phyloP scores from a whole-genome alignment of 2,888 invertebrate species.

The Meghimatium bilineatum region DNA sequence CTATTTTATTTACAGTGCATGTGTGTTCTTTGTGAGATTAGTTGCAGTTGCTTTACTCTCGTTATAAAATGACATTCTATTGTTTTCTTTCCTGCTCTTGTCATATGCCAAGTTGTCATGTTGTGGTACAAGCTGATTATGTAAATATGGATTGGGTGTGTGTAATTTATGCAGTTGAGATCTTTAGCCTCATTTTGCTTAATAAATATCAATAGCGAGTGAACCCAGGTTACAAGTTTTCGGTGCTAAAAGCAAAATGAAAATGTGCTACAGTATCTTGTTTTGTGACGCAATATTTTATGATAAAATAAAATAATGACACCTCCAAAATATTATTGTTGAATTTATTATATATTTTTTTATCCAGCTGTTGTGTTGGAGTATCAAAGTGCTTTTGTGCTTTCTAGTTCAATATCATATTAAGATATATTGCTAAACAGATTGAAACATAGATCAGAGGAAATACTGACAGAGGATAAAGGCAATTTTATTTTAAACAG shows the following conservation, averaged over 20 bases:
- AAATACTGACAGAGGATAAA: too few species aligned
- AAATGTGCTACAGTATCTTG: background rate
- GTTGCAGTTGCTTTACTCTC: background rate
- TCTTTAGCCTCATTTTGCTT: too few species aligned
- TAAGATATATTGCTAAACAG: too few species aligned
- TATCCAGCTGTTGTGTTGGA: too few species aligned
- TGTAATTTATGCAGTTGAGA: background rate
- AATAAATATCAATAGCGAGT: too few species aligned
- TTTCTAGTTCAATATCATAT: too few species aligned
- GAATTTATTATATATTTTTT: background rate
- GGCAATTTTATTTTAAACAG: too few species aligned
- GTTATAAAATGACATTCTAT: background rate
- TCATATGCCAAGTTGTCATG: background rate
- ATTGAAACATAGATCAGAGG: too few species aligned
- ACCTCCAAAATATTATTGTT: background rate
- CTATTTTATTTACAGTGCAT: background rate
- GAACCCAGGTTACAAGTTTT: background rate
- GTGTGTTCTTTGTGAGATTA: background rate
- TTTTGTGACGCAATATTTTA: constrained; percentile 12
- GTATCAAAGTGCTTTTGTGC: too few species aligned
- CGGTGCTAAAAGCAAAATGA: background rate
- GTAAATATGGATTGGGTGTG: background rate
- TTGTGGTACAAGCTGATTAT: background rate
- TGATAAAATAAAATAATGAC: constrained; percentile 16
- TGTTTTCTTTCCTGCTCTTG: background rate